phyloP scores from a whole-genome alignment of 2,797 vertebrate genomes.

The Sylvia borin region DNA sequence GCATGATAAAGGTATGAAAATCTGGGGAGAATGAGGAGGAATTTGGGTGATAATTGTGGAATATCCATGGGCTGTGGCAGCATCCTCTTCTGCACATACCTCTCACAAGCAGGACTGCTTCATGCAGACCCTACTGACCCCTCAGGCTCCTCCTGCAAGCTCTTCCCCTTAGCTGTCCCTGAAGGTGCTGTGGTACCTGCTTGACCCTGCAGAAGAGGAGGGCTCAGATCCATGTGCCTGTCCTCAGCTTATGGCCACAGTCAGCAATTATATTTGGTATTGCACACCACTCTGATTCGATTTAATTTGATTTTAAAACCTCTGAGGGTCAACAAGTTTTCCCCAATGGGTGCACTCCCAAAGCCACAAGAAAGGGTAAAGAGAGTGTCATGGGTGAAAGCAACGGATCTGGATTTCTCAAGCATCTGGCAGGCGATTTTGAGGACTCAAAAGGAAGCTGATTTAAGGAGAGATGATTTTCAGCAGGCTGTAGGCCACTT shows the following conservation, averaged over 20 bases:
- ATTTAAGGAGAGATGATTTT: neutral
- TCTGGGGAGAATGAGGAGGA: neutral
- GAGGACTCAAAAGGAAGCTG: neutral
- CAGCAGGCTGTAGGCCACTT: neutral
- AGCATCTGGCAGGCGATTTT: neutral
- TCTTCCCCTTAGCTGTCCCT: neutral
- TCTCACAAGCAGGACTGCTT: neutral
- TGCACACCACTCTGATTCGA: neutral
- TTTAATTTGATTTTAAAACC: neutral
- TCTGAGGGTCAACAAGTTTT: neutral
- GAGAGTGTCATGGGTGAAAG: neutral
- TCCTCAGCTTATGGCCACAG: neutral
- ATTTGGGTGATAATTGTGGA: neutral
- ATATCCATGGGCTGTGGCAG: neutral
- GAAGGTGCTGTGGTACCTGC: neutral
- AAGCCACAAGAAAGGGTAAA: neutral
- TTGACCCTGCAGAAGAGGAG: accelerated
- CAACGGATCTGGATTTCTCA: neutral
- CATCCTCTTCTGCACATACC: neutral
- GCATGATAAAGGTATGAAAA: neutral
- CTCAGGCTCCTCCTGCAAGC: neutral
- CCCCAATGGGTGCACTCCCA: neutral
- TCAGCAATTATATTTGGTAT: neutral
- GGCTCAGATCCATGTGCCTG: neutral
- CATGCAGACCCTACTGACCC: neutral